These are phyloP conservation scores for Colletes gigas DNA, from an alignment of 1,140 invertebrate genomes.

Conservation along the genomic window DNA sequence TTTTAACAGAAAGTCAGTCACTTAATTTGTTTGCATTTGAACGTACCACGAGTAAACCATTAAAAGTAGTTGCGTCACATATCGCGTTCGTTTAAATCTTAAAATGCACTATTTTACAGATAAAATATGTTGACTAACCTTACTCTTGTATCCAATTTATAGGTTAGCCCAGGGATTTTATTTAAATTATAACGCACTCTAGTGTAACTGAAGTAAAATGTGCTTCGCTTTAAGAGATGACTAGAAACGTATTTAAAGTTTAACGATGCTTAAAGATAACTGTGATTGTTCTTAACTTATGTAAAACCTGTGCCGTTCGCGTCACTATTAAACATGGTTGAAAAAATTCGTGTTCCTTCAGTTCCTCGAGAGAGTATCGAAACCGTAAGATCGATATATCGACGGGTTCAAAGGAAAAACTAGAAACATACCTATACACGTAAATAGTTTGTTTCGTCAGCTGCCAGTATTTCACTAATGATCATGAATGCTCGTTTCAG, in stretches of 20 bases:
- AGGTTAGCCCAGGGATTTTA: not conserved
- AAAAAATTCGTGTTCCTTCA: not conserved
- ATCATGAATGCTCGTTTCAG: no score
- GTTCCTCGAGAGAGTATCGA: not conserved
- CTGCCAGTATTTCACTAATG: not conserved
- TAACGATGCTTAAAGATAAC: not conserved
- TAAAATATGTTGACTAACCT: conserved; percentile 18
- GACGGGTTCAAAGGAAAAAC: not conserved
- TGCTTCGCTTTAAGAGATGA: not conserved
- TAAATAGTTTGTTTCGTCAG: not conserved
- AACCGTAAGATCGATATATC: conserved; percentile 22
- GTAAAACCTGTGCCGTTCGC: not conserved
- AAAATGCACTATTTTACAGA: not conserved
- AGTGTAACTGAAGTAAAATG: no score
- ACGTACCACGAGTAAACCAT: no score
- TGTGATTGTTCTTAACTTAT: no score
- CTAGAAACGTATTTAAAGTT: not conserved
- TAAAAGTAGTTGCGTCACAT: no score
- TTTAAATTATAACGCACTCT: not conserved
- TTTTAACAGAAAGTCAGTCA: no score
- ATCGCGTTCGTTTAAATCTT: no score
- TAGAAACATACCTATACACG: not conserved
- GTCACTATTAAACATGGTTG: not conserved
- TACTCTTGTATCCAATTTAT: not conserved
- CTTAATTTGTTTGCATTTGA: no score